Percentiles rank a stretch among this genome's conserved stretches.
Conservation (phyloP, 2,797 vertebrate genomes). For the Micropoecilia bifurca region DNA sequence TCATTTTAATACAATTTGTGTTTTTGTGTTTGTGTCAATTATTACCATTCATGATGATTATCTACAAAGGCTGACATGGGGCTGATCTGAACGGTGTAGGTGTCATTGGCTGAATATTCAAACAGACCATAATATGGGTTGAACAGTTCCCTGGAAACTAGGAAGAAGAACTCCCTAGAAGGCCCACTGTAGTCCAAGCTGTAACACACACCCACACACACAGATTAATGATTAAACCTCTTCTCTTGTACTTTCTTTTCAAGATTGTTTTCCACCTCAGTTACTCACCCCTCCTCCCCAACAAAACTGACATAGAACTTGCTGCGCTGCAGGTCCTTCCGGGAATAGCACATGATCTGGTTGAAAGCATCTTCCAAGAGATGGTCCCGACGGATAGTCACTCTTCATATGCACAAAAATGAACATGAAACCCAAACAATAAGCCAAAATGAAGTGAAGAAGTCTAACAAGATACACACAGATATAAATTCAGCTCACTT, state of each 20-base stretch:
- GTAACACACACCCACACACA: slow-evolving; percentile 17
- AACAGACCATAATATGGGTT: slow-evolving; percentile 98
- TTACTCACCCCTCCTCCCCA: slow-evolving; percentile 94
- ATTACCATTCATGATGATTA: slow-evolving; percentile 99
- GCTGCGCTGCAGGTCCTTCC: slow-evolving; percentile 96
- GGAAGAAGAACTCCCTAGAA: slow-evolving; percentile 97
- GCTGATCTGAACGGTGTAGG: slow-evolving; percentile 98
- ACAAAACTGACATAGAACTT: slow-evolving; percentile 97
- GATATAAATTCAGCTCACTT: slow-evolving; percentile 82
- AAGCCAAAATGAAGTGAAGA: neutral
- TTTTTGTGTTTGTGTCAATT: neutral
- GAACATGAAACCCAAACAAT: neutral
- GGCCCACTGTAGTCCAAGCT: slow-evolving; percentile 98
- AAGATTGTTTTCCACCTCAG: no score
- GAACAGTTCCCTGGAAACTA: slow-evolving; percentile 96
- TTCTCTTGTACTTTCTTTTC: neutral
- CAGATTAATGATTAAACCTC: neutral
- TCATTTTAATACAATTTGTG: neutral
- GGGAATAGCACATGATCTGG: slow-evolving; percentile 98
- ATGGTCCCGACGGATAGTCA: slow-evolving; percentile 96
- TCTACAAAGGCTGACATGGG: slow-evolving; percentile 99
- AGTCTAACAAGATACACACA: neutral
- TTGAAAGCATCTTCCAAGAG: slow-evolving; percentile 97
- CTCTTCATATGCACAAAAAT: slow-evolving; percentile 74
- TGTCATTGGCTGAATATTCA: slow-evolving; percentile 98